Evolutionary conservation across 2,888 invertebrate genomes (phyloP), one percentile per base, ranked within the genome.

Genomic region (Agrotis ipsilon): DNA sequence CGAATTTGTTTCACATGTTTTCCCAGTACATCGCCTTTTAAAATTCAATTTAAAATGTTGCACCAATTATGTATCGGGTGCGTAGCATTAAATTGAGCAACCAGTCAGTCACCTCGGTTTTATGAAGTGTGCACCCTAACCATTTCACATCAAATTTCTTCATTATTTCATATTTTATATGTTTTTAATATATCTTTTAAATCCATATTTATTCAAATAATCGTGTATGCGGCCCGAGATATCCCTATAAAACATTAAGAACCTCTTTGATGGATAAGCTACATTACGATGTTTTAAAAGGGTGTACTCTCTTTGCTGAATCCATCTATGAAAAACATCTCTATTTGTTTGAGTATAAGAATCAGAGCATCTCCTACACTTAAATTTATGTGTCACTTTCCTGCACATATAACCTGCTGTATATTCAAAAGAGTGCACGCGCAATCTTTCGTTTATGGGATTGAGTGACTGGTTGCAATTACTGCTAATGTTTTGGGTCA

Each of bases 251-350:
- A 55, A 19, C 43, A 64, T 52, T 55, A 64, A 46, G 54, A 64
- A 64, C 21, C 16, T 45, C n/a, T 54, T 64, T 19, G 45, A 64
- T 46, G 54, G 54, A 19, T 64, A 64, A 24, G 46, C 27, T 27
- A 24, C 24, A 52, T 52, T 24, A 0, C 27, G 27, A 54, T 54
- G 54, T 54, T 27, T 54, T 54, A 54, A 54, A 54, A n/a, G 54
- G 27, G 18, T 54, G 13, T 54, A 13, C 27, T 54, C 54, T 27
- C 54, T 18, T 27, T 27, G 27, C 27, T 27, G 18, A 4, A 27
- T 54, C 27, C 54, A 55, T 55, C 27, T 54, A 54, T 54, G 54
- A 54, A 54, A 54, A 4, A 24, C 24, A 54, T 54, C 18, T 24
- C 24, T 24, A 18, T 55, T 55, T 55, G 54, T 55, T 55, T 55